Base-by-base conservation (phyloP, 2,888 invertebrate species). In the Hypomecis punctinalis region DNA sequence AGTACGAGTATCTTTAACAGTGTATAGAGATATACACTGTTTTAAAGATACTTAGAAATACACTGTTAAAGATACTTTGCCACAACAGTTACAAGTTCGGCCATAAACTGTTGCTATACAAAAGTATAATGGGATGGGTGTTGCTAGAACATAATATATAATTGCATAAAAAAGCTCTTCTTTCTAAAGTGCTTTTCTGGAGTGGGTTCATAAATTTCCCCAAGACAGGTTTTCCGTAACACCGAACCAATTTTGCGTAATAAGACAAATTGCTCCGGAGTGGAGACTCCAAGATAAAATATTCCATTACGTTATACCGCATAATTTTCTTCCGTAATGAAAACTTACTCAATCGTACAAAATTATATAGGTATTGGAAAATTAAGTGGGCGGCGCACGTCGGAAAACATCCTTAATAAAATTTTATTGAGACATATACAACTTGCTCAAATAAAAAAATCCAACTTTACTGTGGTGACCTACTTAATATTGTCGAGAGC, bases 401-500 rank as follows among this genome's bases (percentile, higher is more conserved):
- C 58, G 56, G 63, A 6, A 61, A 46, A 36, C 59, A 62, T 69
- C 65, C 65, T 61, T 53, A 56, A 61, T 61, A 66, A 59, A 66
- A 53, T 61, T 66, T 66, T 57, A 61, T 60, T 60, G 55, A 51
- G 59, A 39, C 47, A 61, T 61, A 48, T 53, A 48, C 61, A 53
- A 61, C 47, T 65, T 61, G 57, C 35, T 52, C 47, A 47, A 61
- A 57, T 66, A 61, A 61, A 57, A 64, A 66, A 68, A 60, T 57
- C 33, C 53, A 55, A 61, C 59, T 70, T 70, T 62, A 68, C 52
- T 59, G 63, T 53, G 51, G 37, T 69, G 70, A 70, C 68, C 70
- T 63, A 72, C 63, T 66, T 72, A 47, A 40, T 64, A 47, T 60
- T 55, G 23, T 56, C 23, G 56, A 39, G 35, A 40, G 46, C 63